phyloP scores from a whole-genome alignment of 2,797 vertebrate genomes.

The Tamandua tetradactyla region DNA sequence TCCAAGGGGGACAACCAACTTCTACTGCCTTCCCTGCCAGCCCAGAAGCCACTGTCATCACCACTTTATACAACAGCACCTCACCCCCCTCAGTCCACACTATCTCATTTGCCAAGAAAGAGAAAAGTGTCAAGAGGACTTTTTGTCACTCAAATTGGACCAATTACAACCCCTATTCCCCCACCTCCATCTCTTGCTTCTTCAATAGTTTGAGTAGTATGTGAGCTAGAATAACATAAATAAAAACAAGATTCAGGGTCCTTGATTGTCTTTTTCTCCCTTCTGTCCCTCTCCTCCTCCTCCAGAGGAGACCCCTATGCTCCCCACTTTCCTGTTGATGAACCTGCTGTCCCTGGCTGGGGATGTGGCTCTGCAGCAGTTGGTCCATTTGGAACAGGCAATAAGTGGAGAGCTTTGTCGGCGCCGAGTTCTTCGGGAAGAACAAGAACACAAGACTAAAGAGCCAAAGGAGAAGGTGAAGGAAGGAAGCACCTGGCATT shows the following conservation, averaged over 20 bases:
- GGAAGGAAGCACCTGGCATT: no score
- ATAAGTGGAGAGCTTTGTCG: slow-evolving; percentile 93
- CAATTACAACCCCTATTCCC: background rate
- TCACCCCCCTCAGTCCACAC: background rate
- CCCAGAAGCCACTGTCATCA: background rate
- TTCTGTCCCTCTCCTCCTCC: slow-evolving; percentile 19
- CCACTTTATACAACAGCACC: background rate
- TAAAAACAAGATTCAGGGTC: background rate
- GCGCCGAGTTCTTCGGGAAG: slow-evolving; percentile 91
- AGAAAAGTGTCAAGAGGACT: background rate
- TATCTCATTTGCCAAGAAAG: background rate
- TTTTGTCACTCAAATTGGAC: background rate
- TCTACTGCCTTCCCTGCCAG: background rate
- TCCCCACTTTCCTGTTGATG: slow-evolving; percentile 85
- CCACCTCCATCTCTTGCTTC: background rate
- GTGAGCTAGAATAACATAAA: background rate
- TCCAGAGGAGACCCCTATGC: slow-evolving; percentile 85
- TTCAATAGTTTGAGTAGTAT: background rate
- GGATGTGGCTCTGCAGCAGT: slow-evolving; percentile 94
- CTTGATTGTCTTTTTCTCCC: background rate
- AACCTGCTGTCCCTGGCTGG: slow-evolving; percentile 94
- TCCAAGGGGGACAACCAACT: background rate
- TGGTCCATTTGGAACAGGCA: slow-evolving; percentile 93
- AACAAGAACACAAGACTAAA: slow-evolving; percentile 84
- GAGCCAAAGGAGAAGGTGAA: slow-evolving; percentile 80